phyloP scores from a whole-genome alignment of 2,797 vertebrate genomes.

The Melanogrammus aeglefinus region DNA sequence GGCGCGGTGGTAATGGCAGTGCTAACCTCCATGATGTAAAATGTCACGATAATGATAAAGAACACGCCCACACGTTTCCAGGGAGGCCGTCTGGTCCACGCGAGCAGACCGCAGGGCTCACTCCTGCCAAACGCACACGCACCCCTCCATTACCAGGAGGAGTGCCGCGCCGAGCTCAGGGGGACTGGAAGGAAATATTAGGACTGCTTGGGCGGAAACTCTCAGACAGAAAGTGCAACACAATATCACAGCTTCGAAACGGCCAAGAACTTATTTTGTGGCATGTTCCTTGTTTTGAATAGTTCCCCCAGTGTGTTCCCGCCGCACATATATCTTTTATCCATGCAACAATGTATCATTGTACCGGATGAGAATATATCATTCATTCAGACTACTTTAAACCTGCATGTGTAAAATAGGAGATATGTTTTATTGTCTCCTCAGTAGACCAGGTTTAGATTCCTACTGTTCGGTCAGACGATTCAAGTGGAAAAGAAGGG shows the following conservation, averaged over 20 bases:
- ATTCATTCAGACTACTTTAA: neutral
- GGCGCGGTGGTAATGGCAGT: slow-evolving; percentile 32
- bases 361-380: too few relatives aligned
- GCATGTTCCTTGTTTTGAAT: neutral
- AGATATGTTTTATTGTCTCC: neutral
- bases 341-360: too few relatives aligned
- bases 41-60: slow-evolving; percentile 47
- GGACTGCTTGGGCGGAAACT: slow-evolving; percentile 43
- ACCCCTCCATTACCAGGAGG: slow-evolving; percentile 41
- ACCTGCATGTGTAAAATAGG: neutral
- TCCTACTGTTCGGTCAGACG: neutral
- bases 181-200: slow-evolving; percentile 42
- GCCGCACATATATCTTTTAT: neutral
- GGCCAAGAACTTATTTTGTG: neutral
- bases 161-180: slow-evolving; percentile 36
- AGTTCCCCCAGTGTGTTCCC: neutral
- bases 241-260: neutral
- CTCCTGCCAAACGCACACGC: slow-evolving; percentile 39
- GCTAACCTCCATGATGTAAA: slow-evolving; percentile 37
- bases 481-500: neutral
- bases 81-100: slow-evolving; percentile 52
- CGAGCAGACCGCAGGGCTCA: slow-evolving; percentile 59
- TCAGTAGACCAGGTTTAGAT: neutral
- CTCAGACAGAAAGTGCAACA: neutral
- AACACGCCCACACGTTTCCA: slow-evolving; percentile 61